phyloP scores from a whole-genome alignment of 2,797 vertebrate genomes.

The Poecile montanus region DNA sequence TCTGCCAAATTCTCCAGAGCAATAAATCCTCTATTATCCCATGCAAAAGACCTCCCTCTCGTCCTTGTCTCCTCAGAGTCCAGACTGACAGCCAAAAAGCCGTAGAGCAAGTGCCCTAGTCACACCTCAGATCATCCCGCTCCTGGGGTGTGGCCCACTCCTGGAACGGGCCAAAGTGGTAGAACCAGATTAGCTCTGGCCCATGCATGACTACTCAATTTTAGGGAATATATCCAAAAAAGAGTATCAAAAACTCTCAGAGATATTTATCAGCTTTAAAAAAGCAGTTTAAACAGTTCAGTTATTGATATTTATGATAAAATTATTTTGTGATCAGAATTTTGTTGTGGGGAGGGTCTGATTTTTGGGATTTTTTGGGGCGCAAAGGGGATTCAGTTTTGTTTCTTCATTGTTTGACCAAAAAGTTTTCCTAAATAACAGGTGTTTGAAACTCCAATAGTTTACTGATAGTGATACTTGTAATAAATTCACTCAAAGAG shows the following conservation, averaged over 20 bases:
- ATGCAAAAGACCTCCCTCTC: too few relatives aligned
- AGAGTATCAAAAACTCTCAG: not conserved
- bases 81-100: too few relatives aligned
- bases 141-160: too few relatives aligned
- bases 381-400: not conserved
- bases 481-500: too few relatives aligned
- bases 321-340: not conserved
- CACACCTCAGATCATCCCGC: too few relatives aligned
- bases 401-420: not conserved
- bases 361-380: accelerated
- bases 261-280: not conserved
- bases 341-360: not conserved
- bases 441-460: not conserved
- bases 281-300: not conserved
- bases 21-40: too few relatives aligned
- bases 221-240: not conserved
- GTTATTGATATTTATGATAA: not conserved
- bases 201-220: too few relatives aligned
- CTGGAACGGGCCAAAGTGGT: too few relatives aligned
- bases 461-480: not conserved
- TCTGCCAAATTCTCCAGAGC: too few relatives aligned
- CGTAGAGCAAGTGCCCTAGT: too few relatives aligned
- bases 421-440: not conserved
- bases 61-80: too few relatives aligned
- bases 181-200: too few relatives aligned